Evolutionary conservation across 2,797 vertebrate genomes (phyloP).

Genomic region (Phataginus tetradactyla): DNA sequence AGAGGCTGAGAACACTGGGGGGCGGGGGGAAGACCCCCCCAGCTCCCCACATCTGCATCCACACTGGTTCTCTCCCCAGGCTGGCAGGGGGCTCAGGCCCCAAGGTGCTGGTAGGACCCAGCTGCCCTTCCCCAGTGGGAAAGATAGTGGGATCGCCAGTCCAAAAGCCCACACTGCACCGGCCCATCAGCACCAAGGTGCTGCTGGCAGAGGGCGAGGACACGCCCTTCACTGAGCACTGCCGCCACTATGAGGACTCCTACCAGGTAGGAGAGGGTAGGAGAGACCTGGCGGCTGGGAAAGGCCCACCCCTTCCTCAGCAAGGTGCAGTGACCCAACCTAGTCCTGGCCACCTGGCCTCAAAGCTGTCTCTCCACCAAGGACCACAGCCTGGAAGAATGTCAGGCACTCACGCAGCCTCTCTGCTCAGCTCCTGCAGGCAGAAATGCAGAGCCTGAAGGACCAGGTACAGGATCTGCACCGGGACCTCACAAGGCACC

Average conservation of each 20-base stretch:
- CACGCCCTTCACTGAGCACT: constrained; percentile 93
- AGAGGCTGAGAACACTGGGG: not conserved
- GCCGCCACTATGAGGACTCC: constrained; percentile 92
- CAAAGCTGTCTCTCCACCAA: fast-evolving
- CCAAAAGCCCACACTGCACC: constrained; percentile 90
- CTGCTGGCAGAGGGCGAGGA: constrained; percentile 92
- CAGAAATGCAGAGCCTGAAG: constrained; percentile 93
- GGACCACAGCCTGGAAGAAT: not conserved
- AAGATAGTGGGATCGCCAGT: constrained; percentile 90
- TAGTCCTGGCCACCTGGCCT: not conserved
- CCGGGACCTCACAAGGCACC: constrained; percentile 96
- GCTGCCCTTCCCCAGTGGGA: constrained; percentile 86
- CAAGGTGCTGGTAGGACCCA: constrained; percentile 86
- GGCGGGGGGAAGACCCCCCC: not conserved
- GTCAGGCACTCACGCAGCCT: fast-evolving
- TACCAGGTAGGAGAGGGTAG: constrained; percentile 89
- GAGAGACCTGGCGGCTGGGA: not conserved
- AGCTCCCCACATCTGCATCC: not conserved
- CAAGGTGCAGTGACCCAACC: too few relatives aligned
- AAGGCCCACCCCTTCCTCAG: not conserved
- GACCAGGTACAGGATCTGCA: constrained; percentile 97
- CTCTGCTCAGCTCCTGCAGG: constrained; percentile 89
- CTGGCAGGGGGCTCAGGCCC: constrained; percentile 85
- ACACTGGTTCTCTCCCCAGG: constrained; percentile 66
- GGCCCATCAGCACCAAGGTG: constrained; percentile 95